Evolutionary conservation across 1,140 invertebrate species (phyloP), one percentile per base, ranked within the genome.

Genomic region (Galleria mellonella): DNA sequence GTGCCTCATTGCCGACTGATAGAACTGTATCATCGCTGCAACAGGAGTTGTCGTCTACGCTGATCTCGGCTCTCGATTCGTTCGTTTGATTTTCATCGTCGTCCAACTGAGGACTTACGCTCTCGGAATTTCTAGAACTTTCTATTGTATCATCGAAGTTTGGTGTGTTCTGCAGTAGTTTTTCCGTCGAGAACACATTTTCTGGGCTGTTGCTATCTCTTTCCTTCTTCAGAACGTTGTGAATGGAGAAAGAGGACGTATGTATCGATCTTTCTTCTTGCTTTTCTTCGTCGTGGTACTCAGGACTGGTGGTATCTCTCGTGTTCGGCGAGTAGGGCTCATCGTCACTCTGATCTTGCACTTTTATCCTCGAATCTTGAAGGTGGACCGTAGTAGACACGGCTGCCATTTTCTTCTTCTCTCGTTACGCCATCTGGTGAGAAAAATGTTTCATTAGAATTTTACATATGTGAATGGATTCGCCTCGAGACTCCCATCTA

Each of bases 1-100:
- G 83, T 4, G 88, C 88, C 58, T 92, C 90, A 66, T 91, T 91
- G 1, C 91, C 91, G 32, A 92, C 91, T 33, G 90, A 91, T 1
- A 92, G 50, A 1, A 91, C 90, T 1, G 90, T 92, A 47, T 90
- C 90, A 51, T 91, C 89, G 54, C 90, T 91, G 56, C 89, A 89
- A 49, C 90, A 91, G 32, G 88, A 89, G 28, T 86, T 86, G 33
- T 88, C 76, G 36, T 86, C 85, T 12, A 86, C 73, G 39, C 72
- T 82, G 11, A 78, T 87, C 50, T 76, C 79, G 11, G 72, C 70
- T 57, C 72, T 74, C 4, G 69, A 61, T 39, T 62, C 62, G 9
- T 53, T 62, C 7, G 47, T 69, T 13, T 56, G 55, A 14, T 65
- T 60, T 29, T 72, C 65, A 13, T 83, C 78, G 23, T 82, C 73